These are phyloP conservation scores for Caenorhabditis drosophilae DNA, from an alignment of 2,888 invertebrate genomes.

Conservation along the genomic window DNA sequence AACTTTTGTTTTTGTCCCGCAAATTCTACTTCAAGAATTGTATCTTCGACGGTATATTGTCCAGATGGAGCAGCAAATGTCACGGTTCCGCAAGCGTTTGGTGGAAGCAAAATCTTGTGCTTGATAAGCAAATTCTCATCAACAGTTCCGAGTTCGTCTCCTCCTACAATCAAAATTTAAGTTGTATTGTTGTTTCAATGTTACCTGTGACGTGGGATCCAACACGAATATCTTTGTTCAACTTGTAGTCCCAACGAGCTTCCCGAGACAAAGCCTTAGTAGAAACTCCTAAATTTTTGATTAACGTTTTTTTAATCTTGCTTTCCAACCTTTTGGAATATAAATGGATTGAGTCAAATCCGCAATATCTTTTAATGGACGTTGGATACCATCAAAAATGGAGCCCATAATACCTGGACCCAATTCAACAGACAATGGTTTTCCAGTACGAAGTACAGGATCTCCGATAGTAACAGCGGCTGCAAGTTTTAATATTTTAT, in stretches of 20 bases:
- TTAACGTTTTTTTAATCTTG: not conserved
- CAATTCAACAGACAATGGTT: conserved; percentile 96
- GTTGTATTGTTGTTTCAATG: no score
- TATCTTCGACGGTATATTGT: conserved; percentile 89
- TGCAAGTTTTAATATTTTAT: conserved; percentile 32
- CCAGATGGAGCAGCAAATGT: conserved; percentile 91
- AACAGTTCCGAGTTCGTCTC: conserved; percentile 93
- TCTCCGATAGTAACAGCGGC: conserved; percentile 99
- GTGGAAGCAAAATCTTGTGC: conserved; percentile 93
- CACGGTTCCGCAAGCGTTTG: conserved; percentile 92
- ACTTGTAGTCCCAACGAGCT: conserved; percentile 88
- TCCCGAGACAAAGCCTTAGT: conserved; percentile 86
- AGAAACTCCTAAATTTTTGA: conserved; percentile 76
- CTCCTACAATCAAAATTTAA: no score
- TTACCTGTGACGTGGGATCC: conserved; percentile 98
- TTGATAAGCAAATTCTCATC: conserved; percentile 96
- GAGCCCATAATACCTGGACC: conserved; percentile 98
- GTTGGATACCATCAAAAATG: conserved; percentile 99
- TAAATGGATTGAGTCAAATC: conserved; percentile 94
- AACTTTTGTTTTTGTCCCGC: conserved; percentile 90
- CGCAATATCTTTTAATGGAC: conserved; percentile 91
- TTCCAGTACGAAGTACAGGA: conserved; percentile 96
- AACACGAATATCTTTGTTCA: conserved; percentile 75
- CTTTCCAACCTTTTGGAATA: conserved; percentile 87
- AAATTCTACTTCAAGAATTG: conserved; percentile 97